These are phyloP conservation scores for Mystacides longicornis DNA, from an alignment of 2,888 invertebrate genomes.

Conservation along the genomic window DNA sequence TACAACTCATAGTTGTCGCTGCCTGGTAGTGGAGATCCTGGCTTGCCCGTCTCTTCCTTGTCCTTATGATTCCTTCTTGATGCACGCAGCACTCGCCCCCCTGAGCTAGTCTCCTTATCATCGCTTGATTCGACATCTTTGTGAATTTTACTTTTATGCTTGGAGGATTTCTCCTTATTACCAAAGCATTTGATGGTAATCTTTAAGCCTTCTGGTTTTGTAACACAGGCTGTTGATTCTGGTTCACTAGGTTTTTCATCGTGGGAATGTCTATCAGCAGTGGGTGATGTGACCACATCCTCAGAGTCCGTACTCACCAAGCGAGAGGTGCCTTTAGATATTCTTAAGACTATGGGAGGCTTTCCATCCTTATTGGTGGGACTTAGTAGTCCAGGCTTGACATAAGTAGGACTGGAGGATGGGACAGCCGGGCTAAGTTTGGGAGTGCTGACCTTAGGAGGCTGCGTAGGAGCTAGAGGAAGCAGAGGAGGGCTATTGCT, in stretches of 20 bases:
- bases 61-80: conserved; percentile 43
- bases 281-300: conserved; percentile 51
- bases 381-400: conserved; percentile 40
- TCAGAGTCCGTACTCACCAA: conserved; percentile 60
- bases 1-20: conserved; percentile 47
- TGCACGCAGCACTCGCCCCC: conserved; percentile 28
- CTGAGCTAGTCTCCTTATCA: conserved; percentile 37
- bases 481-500: conserved; percentile 42
- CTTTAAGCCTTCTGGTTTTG: conserved; percentile 47
- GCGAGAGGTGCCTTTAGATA: conserved; percentile 69
- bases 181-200: conserved; percentile 45
- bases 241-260: conserved; percentile 41
- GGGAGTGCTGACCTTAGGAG: conserved; percentile 38
- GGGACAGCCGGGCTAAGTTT: conserved; percentile 42
- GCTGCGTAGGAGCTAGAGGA: conserved; percentile 26
- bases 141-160: conserved; percentile 37
- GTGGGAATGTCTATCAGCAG: conserved; percentile 46
- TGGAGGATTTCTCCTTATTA: conserved; percentile 36
- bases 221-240: conserved; percentile 43
- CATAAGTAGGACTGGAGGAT: conserved; percentile 39
- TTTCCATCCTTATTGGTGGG: conserved; percentile 47
- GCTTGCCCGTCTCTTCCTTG: conserved; percentile 28
- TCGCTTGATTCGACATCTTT: conserved; percentile 14
- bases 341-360: conserved; percentile 80
- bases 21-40: conserved; percentile 46